Base-by-base conservation (phyloP, 2,797 vertebrate genomes). In the Chrosomus eos region DNA sequence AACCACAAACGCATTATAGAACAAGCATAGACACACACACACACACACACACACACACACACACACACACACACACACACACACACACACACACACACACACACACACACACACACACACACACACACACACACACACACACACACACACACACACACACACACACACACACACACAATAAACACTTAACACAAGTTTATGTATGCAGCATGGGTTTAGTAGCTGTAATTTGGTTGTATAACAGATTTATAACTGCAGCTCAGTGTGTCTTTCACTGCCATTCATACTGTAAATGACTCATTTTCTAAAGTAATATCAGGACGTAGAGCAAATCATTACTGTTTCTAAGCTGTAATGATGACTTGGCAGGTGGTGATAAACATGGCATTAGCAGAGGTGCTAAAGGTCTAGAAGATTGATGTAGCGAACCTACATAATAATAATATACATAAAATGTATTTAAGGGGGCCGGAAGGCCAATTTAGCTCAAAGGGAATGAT, bases 1-100 rank as follows among this genome's bases (percentile, higher is more conserved):
- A 77, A 84, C 74, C 33, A 79, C 72, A 55, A 62, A 64, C 6
- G n/a, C 36, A 55, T 26, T 76, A n/a, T n/a, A n/a, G n/a, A n/a
- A 58, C 53, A 82, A 26, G 26, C 23, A 28, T 28, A 70, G 18
- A 73, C 55, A 73, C 53, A 62, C 5, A 78, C 16, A 40, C 4
- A 7, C 5, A 4, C 3, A n/a, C n/a, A n/a, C n/a, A n/a, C n/a
- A n/a, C n/a, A n/a, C n/a, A n/a, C n/a, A n/a, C n/a, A n/a, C n/a
- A n/a, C n/a, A n/a, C n/a, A n/a, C n/a, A n/a, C n/a, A n/a, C n/a
- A n/a, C n/a, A n/a, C n/a, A n/a, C n/a, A n/a, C n/a, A n/a, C n/a
- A n/a, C n/a, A n/a, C n/a, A n/a, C n/a, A n/a, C n/a, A n/a, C n/a
- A n/a, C n/a, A n/a, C n/a, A n/a, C n/a, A n/a, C n/a, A n/a, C n/a